Base-by-base conservation (phyloP, 2,888 invertebrate genomes). In the Melipona beecheii region DNA sequence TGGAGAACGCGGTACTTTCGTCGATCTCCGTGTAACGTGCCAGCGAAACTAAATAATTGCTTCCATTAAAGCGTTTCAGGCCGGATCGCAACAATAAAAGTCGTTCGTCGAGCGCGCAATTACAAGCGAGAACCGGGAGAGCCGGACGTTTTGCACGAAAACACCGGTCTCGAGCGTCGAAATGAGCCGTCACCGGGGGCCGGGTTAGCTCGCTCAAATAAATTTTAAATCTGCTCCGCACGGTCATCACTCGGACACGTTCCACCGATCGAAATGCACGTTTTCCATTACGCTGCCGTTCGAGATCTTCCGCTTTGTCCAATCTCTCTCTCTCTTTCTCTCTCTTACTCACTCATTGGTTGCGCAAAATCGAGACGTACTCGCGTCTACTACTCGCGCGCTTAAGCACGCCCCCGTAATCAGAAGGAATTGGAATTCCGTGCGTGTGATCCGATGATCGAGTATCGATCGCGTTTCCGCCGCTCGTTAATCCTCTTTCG, bases 231-330 rank as follows among this genome's bases (percentile, higher is more conserved):
- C 68, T 62, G 71, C 66, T 13, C 31, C 54, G 52, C 60, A 43
- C 31, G 36, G 21, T n/a, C 24, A 9, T 27, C 49, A 36, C 19
- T 31, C 27, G 73, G 73, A 58, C 50, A 62, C 56, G 58, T 65
- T 52, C 50, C 54, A 66, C 43, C 1, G 72, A 75, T 75, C 75
- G 71, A 65, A 65, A 71, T 65, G 66, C 65, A 66, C 49, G 71
- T 75, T 66, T 78, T 75, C 78, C 82, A 82, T 82, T 82, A 82
- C 62, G 27, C 17, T 49, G 24, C 21, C 54, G 27, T 36, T n/a
- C 70, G 36, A 78, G 70, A 75, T 83, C 62, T 75, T 83, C 75
- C 60, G 70, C 68, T 58, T 56, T 50, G 19, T 68, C 64, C 72
- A 58, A 79, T 80, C 36, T 6, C 36, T 36, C 36, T 6, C 36